These are phyloP conservation scores for Nebria brevicollis DNA, from an alignment of 2,888 invertebrate species.

Conservation along the genomic window DNA sequence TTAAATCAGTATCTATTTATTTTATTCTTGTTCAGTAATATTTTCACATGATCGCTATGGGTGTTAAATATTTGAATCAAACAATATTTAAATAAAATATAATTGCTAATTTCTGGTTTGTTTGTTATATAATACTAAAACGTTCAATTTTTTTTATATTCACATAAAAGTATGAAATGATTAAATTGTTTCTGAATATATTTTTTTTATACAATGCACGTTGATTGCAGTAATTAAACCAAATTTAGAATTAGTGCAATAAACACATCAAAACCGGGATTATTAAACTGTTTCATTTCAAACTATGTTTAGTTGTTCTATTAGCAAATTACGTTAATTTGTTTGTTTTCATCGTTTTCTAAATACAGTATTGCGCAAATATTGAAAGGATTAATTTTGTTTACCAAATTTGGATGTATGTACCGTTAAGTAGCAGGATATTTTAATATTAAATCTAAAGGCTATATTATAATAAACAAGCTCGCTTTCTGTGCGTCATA, in stretches of 20 bases:
- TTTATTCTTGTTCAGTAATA: background rate
- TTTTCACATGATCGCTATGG: background rate
- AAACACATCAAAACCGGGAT: background rate
- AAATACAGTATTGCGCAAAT: too few relatives aligned
- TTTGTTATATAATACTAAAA: too few relatives aligned
- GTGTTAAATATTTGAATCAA: background rate
- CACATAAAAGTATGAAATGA: too few relatives aligned
- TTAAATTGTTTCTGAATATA: too few relatives aligned
- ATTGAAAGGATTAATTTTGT: too few relatives aligned
- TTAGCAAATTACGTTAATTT: background rate
- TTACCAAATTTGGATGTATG: too few relatives aligned
- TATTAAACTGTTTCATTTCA: background rate
- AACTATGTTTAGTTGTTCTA: background rate
- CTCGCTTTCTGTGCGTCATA: background rate
- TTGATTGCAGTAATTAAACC: background rate
- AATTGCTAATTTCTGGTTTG: too few relatives aligned
- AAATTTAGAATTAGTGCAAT: background rate
- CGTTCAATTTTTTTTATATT: too few relatives aligned
- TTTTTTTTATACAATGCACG: too few relatives aligned
- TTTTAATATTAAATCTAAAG: background rate
- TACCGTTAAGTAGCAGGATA: background rate
- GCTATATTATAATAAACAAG: background rate
- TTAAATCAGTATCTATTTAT: background rate
- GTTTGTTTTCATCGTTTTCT: background rate
- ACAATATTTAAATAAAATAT: background rate